Evolutionary conservation across 2,888 invertebrate genomes (phyloP), one percentile per base, ranked within the genome.

Genomic region (Hypomecis punctinalis): DNA sequence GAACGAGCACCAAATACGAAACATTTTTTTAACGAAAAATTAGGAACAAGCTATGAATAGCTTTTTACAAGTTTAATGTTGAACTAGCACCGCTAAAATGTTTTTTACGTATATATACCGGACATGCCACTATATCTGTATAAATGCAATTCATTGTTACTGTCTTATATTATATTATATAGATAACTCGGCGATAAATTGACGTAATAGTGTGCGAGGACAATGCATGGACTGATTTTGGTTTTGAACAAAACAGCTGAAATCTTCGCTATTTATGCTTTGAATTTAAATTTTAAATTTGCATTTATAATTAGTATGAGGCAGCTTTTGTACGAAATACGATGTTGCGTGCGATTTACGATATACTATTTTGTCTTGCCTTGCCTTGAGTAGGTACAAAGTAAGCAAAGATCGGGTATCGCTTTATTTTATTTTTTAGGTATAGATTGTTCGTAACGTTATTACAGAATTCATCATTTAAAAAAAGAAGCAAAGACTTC

Each of bases 1-100:
- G 76, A 80, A 81, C 78, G 76, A 87, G 88, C 89, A 89, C 89
- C 89, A 80, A 81, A 80, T 75, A 66, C 59, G 40, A 68, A 72
- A 75, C 67, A 70, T 64, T 60, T 65, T 66, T 69, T 67, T 68
- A 77, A 79, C 73, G 68, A 75, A 81, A 77, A 52, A 61, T 74
- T 86, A 87, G 88, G 87, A 88, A 87, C 86, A 79, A 77, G 83
- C 73, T 67, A 69, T 73, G 70, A 71, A 72, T 71, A 76, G 68
- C 67, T 75, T 72, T 70, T 73, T 71, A 76, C 42, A 49, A 58
- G 73, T 76, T 74, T 76, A 78, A 70, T 73, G 73, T 72, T 67
- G 73, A 71, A 73, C 79, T 84, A 85, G 87, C 87, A 86, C 87
- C 87, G 78, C 80, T 81, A 77, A 73, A 76, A 69, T 66, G 71